Evolutionary conservation across 2,797 vertebrate species (phyloP).

Genomic region (Brachymystax lenok): DNA sequence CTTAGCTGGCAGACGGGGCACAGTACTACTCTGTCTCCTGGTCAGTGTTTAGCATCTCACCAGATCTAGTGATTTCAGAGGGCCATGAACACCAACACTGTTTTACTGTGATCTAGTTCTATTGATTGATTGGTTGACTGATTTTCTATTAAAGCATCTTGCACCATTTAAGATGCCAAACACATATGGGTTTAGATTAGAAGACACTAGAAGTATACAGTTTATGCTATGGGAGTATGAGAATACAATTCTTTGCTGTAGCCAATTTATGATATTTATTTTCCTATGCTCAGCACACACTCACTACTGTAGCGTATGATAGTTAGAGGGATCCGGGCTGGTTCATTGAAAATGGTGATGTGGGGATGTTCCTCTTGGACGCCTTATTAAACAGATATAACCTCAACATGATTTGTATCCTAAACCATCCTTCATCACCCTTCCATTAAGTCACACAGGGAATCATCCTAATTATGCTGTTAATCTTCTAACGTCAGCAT

Average conservation of each 20-base stretch:
- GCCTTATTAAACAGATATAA: background rate
- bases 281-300: constrained; percentile 1
- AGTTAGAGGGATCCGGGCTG: background rate
- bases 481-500: background rate
- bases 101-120: background rate
- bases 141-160: no score
- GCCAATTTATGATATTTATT: no score
- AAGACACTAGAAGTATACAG: no score
- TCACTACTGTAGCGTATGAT: background rate
- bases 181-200: no score
- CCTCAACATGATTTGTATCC: background rate
- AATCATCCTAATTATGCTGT: constrained; percentile 13
- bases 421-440: constrained; percentile 14
- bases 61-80: background rate
- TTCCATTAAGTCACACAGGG: constrained; percentile 2
- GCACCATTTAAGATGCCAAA: no score
- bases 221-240: no score
- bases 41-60: constrained; percentile 1
- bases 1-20: background rate
- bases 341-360: background rate
- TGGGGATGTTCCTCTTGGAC: background rate
- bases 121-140: no score
- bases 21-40: constrained; percentile 17
- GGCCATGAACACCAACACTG: background rate
- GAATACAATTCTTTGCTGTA: no score